Evolutionary conservation across 1,140 invertebrate species (phyloP), one percentile per base, ranked within the genome.

Genomic region (Sycophaga agraensis): DNA sequence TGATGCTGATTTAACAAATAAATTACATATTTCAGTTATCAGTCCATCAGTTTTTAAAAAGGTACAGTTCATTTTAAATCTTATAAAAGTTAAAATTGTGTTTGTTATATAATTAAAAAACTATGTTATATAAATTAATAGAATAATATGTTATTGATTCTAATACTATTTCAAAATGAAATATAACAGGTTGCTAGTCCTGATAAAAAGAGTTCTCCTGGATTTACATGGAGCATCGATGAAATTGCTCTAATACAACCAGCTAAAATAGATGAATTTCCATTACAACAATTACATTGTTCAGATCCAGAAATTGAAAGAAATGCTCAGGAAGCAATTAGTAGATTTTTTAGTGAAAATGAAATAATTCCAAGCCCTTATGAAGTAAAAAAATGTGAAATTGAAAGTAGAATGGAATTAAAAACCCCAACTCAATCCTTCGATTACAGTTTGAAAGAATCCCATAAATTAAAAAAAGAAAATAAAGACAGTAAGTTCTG

Each of bases 191-290:
- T 69, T 26, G 55, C 62, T 4, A 74, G 39, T 54, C 17, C 66
- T 9, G 21, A 40, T 5, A 54, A 77, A 8, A 59, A 54, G 42
- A 74, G 73, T 21, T 83, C 82, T 21, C 76, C 81, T 5, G 70
- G 68, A 11, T 84, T 84, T 62, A 70, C 72, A 39, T 85, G 83
- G 83, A 84, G 74, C 3, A 81, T 85, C 12, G 84, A 85, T 5
- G 83, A 85, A 40, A 65, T 85, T 4, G 83, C 84, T 16, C 67
- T 67, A 4, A 71, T 84, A 14, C 73, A 81, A 53, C 84, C 84
- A n/a, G 82, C 76, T 1, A 77, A 81, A 67, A 81, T 85, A 17
- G 83, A 84, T 64, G 82, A 84, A 34, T 79, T 78, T 68, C 74
- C 82, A 31, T 66, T 78, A 0, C 81, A 85, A 56, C 82, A 84